These are phyloP conservation scores for Drosophila nikananu DNA, from an alignment of 1,140 invertebrate genomes.

Conservation along the genomic window DNA sequence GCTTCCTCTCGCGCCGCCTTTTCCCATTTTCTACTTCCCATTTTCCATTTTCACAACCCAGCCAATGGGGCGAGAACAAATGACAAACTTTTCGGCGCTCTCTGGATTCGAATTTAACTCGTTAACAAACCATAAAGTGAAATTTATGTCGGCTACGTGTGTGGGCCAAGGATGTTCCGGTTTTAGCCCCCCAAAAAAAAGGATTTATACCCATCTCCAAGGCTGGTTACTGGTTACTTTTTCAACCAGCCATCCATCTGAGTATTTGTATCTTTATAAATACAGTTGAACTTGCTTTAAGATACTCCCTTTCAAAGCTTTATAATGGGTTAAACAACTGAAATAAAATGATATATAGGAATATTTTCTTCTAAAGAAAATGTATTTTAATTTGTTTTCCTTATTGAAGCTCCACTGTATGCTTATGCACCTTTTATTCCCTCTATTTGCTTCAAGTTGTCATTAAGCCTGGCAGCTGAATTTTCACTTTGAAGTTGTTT, in stretches of 20 bases:
- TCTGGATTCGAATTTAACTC: conserved; percentile 82
- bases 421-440: conserved; percentile 18
- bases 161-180: conserved; percentile 49
- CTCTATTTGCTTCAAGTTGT: conserved; percentile 68
- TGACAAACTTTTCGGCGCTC: conserved; percentile 76
- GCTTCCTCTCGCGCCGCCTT: conserved; percentile 6
- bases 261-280: conserved; percentile 10
- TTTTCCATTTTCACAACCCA: conserved; percentile 50
- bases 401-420: not conserved
- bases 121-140: conserved; percentile 83
- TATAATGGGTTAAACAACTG: rapidly evolving
- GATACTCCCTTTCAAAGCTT: not conserved
- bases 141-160: conserved; percentile 80
- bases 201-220: conserved; percentile 7
- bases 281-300: not conserved
- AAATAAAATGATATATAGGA: too few relatives aligned
- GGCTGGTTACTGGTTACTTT: conserved; percentile 16
- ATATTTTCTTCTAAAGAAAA: too few relatives aligned
- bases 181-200: not conserved
- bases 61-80: conserved; percentile 64
- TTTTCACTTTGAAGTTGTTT: conserved; percentile 78
- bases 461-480: conserved; percentile 71
- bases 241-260: conserved; percentile 30
- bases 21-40: conserved; percentile 5
- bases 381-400: rapidly evolving